phyloP scores from a whole-genome alignment of 2,113 vertebrate genomes.

The Uropsilus gracilis region DNA sequence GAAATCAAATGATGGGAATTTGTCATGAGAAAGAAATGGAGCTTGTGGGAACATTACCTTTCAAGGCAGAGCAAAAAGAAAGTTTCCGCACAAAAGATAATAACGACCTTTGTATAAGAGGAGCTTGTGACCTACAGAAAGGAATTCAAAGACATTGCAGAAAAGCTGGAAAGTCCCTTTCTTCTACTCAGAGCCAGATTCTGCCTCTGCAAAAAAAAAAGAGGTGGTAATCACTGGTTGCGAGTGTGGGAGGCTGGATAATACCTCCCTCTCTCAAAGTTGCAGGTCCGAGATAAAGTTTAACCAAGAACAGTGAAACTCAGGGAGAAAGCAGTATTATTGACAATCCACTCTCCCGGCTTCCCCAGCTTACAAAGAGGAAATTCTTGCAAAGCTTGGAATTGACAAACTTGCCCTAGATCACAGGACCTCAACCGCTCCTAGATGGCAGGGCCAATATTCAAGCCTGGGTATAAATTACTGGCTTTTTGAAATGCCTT shows the following conservation, averaged over 20 bases:
- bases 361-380: not conserved
- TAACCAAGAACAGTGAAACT: not conserved
- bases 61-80: not conserved
- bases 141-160: not conserved
- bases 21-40: not conserved
- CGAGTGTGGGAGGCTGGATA: not conserved
- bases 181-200: not conserved
- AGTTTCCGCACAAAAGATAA: not conserved
- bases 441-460: not conserved
- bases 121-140: not conserved
- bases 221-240: not conserved
- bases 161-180: not conserved
- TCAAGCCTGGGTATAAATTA: not conserved
- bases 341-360: too few species aligned
- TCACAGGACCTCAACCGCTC: not conserved
- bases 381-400: not conserved
- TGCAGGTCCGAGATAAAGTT: not conserved
- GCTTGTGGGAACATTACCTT: not conserved
- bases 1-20: not conserved
- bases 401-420: not conserved
- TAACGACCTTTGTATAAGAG: not conserved
- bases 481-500: not conserved
- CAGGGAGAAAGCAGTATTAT: not conserved
- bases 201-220: not conserved
- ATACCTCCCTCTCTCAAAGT: not conserved